Base-by-base conservation (phyloP, 2,797 vertebrate species). In the Ibycter americanus region DNA sequence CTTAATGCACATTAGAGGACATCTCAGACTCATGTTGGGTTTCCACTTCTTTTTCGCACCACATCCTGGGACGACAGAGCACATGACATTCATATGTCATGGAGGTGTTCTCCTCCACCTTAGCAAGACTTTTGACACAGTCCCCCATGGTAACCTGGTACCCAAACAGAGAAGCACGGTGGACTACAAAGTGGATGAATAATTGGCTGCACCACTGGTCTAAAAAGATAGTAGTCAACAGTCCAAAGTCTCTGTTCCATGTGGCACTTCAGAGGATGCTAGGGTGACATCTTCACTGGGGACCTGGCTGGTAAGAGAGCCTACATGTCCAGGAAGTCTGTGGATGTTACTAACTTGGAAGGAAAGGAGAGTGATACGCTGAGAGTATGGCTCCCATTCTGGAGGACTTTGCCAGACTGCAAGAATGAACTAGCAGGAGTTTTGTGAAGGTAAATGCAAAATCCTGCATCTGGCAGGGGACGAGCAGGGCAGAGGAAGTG, bases 351-450 rank as follows among this genome's bases (percentile, higher is more conserved):
- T 29, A 11, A 34, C 25, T 55, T 67, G 52, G 42, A 58, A 7
- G 11, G 9, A 15, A 0, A 1, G 36, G 5, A 44, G 27, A 54
- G 18, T 31, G 32, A 9, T 47, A 47, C 3, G 3, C 26, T n/a
- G 55, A 38, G 16, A 8, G 3, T 56, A 29, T 2, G 1, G 51
- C 6, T 88, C 6, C 15, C 26, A 15, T 40, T 40, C 34, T 31
- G 27, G 15, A 68, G 15, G 38, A 66, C 22, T 83, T 71, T 66
- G 21, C 19, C 42, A 77, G 20, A 23, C 14, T 36, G 25, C 13
- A 56, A 9, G 15, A 66, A 73, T 0, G 0, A 8, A 10, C 14
- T 47, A 80, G 8, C 59, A 68, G 17, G 32, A 70, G 4, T 23
- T 32, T 15, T 2, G 0, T 70, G 68, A 78, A 73, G 49, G 5